A percentile compares a stretch with the other conserved stretches of the same genome.
These are phyloP conservation scores for Atlantisia rogersi DNA, from an alignment of 2,113 vertebrate species.

Conservation along the genomic window DNA sequence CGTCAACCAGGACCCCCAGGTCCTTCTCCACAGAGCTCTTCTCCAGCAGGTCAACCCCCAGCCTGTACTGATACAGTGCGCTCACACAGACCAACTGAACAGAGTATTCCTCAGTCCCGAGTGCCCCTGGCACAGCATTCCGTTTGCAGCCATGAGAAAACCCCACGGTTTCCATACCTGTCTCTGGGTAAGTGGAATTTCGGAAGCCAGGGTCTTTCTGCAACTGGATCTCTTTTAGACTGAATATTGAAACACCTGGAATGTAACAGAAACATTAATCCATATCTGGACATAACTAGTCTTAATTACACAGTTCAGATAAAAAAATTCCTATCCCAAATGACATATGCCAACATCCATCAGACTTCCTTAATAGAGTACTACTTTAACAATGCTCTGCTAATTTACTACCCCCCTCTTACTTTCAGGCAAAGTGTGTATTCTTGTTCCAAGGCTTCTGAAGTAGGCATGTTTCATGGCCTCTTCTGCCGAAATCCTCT, in stretches of 20 bases:
- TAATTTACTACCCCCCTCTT: slow-evolving; percentile 68
- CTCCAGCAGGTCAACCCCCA: too few relatives aligned
- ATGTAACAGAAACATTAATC: slow-evolving; percentile 44
- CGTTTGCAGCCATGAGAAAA: not conserved
- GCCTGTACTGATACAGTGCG: too few relatives aligned
- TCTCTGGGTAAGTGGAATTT: slow-evolving; percentile 94
- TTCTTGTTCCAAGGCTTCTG: slow-evolving; percentile 91
- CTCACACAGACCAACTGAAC: not conserved
- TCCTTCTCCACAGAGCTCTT: too few relatives aligned
- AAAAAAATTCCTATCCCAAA: not conserved
- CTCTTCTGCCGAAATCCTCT: slow-evolving; percentile 95
- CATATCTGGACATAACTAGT: not conserved
- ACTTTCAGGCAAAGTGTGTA: slow-evolving; percentile 93
- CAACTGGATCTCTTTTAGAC: slow-evolving; percentile 96
- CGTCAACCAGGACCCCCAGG: too few relatives aligned
- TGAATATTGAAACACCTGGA: slow-evolving; percentile 95
- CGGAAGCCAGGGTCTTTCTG: slow-evolving; percentile 98
- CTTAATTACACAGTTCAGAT: not conserved
- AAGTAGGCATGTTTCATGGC: slow-evolving; percentile 98
- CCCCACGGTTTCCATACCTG: slow-evolving; percentile 77
- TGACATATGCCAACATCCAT: not conserved
- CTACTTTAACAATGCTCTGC: not conserved
- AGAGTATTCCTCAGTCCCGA: not conserved
- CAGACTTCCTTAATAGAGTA: not conserved
- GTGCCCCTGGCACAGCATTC: not conserved